These are phyloP conservation scores for Isoperla grammatica DNA, from an alignment of 2,888 invertebrate genomes.

Conservation along the genomic window DNA sequence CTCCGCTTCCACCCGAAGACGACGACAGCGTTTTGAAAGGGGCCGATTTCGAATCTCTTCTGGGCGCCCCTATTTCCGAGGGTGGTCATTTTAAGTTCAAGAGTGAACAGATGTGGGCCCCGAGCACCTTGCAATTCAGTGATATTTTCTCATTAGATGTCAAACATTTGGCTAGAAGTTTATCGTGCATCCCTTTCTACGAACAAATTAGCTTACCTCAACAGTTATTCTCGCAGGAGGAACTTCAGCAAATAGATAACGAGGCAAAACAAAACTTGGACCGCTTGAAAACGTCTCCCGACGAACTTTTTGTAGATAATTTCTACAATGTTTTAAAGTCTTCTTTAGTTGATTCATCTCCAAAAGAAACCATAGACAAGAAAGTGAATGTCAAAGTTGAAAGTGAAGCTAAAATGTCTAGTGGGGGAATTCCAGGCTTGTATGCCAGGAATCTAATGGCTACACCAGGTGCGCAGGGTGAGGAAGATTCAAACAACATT, in stretches of 20 bases:
- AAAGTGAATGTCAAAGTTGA: too few relatives aligned
- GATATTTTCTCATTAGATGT: neutral
- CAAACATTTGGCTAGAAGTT: neutral
- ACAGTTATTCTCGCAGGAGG: neutral
- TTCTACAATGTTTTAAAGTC: too few relatives aligned
- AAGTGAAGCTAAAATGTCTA: too few relatives aligned
- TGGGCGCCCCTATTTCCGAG: slow-evolving; percentile 40
- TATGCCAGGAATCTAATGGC: too few relatives aligned
- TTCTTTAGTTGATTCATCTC: too few relatives aligned
- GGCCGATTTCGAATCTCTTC: slow-evolving; percentile 43
- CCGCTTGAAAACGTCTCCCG: too few relatives aligned
- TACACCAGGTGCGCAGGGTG: too few relatives aligned
- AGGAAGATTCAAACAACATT: too few relatives aligned
- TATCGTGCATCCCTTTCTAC: slow-evolving; percentile 1
- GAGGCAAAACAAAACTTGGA: neutral
- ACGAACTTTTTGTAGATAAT: too few relatives aligned
- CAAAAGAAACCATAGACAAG: too few relatives aligned
- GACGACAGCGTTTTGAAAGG: slow-evolving; percentile 34
- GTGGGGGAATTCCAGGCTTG: too few relatives aligned
- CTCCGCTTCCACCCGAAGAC: slow-evolving; percentile 36
- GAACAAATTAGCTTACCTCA: neutral
- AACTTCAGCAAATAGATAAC: neutral
- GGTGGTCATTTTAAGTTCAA: slow-evolving; percentile 7
- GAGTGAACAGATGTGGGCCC: slow-evolving; percentile 3
- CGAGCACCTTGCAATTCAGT: neutral